Percentiles rank a stretch among this genome's conserved stretches.
Evolutionary conservation across 2,113 vertebrate species (phyloP).

Genomic region (Trogon surrucura): DNA sequence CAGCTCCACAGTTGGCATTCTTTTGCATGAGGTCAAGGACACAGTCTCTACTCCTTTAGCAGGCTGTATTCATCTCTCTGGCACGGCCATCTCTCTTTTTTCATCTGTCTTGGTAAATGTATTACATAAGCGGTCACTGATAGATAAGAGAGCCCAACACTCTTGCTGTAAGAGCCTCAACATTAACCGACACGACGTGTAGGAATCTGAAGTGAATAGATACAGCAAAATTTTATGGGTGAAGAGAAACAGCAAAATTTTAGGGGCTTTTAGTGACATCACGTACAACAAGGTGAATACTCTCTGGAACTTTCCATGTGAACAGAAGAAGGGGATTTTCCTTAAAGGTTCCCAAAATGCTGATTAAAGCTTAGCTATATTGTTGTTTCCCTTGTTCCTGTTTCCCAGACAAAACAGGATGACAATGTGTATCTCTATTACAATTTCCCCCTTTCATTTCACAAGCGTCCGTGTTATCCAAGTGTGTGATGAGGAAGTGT

Average conservation of each 20-base stretch:
- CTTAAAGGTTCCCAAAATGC: not conserved
- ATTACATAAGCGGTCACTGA: not conserved
- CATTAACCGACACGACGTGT: fast-evolving
- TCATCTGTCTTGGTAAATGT: not conserved
- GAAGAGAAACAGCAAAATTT: not conserved
- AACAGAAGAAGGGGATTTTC: conserved; percentile 20
- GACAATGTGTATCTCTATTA: not conserved
- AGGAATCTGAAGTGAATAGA: not conserved
- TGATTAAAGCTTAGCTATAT: not conserved
- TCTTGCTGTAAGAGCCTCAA: not conserved
- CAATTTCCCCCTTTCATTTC: not conserved
- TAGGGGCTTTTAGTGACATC: not conserved
- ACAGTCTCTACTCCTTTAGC: not conserved
- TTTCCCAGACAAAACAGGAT: not conserved
- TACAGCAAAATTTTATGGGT: not conserved
- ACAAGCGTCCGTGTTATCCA: not conserved
- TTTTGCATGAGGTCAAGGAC: not conserved
- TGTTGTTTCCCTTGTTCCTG: not conserved
- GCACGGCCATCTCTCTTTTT: not conserved
- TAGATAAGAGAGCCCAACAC: not conserved
- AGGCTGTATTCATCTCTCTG: not conserved
- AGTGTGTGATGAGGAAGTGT: not conserved
- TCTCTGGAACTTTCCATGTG: not conserved
- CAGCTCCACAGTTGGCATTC: not conserved
- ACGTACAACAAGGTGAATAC: not conserved